phyloP scores from a whole-genome alignment of 1,140 invertebrate species.

The Megathymus violae region DNA sequence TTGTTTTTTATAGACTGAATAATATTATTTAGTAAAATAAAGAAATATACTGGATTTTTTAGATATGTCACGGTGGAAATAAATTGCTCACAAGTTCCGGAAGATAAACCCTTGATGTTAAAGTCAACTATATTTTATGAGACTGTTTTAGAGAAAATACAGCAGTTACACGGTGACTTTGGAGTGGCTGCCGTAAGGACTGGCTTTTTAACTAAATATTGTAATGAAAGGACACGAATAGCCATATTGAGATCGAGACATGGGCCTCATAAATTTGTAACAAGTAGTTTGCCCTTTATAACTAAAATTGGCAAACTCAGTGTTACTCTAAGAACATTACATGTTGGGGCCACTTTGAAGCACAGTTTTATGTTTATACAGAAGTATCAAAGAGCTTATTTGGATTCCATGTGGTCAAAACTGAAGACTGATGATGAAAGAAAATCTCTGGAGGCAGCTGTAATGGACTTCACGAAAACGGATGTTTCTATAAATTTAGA shows the following conservation, averaged over 20 bases:
- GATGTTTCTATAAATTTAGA: slow-evolving; percentile 73
- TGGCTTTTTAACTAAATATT: slow-evolving; percentile 91
- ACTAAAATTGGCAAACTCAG: slow-evolving; percentile 85
- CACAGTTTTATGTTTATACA: slow-evolving; percentile 90
- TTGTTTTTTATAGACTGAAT: no score
- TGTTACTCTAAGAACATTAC: slow-evolving; percentile 87
- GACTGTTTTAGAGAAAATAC: slow-evolving; percentile 85
- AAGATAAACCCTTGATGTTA: slow-evolving; percentile 83
- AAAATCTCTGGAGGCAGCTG: slow-evolving; percentile 80
- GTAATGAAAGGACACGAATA: slow-evolving; percentile 89
- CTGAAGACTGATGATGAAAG: slow-evolving; percentile 85
- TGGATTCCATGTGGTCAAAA: slow-evolving; percentile 82
- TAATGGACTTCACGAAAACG: slow-evolving; percentile 81
- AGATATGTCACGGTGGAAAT: slow-evolving; percentile 88
- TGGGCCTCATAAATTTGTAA: slow-evolving; percentile 88
- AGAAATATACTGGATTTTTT: no score
- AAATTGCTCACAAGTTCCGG: slow-evolving; percentile 63
- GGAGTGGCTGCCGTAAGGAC: slow-evolving; percentile 87
- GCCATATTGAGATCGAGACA: slow-evolving; percentile 88
- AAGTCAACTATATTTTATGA: slow-evolving; percentile 84
- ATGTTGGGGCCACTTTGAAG: slow-evolving; percentile 90
- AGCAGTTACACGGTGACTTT: slow-evolving; percentile 89
- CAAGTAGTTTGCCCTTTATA: slow-evolving; percentile 87
- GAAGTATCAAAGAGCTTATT: slow-evolving; percentile 86
- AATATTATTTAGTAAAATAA: no score